Conservation (phyloP, 2,888 invertebrate species). For the Drosophila greeni region DNA sequence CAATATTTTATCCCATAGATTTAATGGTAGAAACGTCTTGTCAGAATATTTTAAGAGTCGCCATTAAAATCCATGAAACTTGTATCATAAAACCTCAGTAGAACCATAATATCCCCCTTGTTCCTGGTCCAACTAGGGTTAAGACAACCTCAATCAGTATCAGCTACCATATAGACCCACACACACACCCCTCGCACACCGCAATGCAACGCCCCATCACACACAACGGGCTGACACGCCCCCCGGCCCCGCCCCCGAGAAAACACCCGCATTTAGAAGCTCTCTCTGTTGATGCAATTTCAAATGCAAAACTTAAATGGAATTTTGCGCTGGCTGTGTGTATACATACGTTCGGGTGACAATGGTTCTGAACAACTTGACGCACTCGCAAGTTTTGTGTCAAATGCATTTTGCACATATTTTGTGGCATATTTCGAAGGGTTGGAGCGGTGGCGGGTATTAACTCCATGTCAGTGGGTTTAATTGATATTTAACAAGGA, state of each 20-base stretch:
- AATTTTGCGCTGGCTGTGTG: conserved; percentile 47
- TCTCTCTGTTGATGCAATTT: conserved; percentile 56
- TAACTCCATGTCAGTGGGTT: conserved; percentile 44
- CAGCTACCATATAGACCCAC: conserved; percentile 18
- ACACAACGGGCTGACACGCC: conserved; percentile 15
- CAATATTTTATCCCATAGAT: not conserved
- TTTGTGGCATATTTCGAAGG: conserved; percentile 34
- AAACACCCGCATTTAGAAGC: conserved; percentile 29
- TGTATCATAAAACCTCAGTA: not conserved
- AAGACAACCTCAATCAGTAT: conserved; percentile 43
- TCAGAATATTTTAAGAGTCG: not conserved
- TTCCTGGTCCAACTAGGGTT: conserved; percentile 32
- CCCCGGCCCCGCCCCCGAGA: conserved; percentile 1
- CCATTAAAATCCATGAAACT: not conserved
- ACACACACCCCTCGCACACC: conserved; percentile 12
- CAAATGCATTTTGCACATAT: conserved; percentile 51
- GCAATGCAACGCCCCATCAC: conserved; percentile 38
- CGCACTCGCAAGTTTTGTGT: conserved; percentile 46
- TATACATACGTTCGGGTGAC: conserved; percentile 29
- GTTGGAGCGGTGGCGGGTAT: not conserved
- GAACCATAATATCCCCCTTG: not conserved
- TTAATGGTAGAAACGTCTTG: not conserved
- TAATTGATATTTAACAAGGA: conserved; percentile 68
- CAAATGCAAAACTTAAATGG: conserved; percentile 68
- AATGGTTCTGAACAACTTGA: conserved; percentile 55